Evolutionary conservation across 2,888 invertebrate species (phyloP), one percentile per base, ranked within the genome.

Genomic region (Cryptophagus acutangulus): DNA sequence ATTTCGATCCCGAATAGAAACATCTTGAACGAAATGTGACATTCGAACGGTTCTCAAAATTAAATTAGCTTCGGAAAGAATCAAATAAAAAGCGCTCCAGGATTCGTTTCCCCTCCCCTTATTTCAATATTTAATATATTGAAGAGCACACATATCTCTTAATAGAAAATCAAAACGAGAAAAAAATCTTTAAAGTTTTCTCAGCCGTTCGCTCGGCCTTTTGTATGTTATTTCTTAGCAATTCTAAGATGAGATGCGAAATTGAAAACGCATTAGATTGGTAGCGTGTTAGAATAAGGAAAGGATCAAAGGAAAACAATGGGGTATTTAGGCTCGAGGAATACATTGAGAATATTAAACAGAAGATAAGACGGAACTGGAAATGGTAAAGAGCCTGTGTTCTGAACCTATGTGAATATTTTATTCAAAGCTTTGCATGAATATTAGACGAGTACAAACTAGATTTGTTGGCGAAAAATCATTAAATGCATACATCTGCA

Each of bases 51-150:
- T 43, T 26, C n/a, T 31, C 16, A 40, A 47, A 43, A 47, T 45
- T 40, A 45, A 36, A 47, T 50, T 50, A 50, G 35, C 36, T 43
- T 45, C 42, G 35, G 40, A 41, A 31, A 41, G 37, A 40, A 41
- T 50, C 43, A 47, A 50, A 50, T n/a, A n/a, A n/a, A n/a, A n/a
- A n/a, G n/a, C n/a, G n/a, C n/a, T n/a, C n/a, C n/a, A n/a, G n/a
- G 45, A 40, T 45, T 50, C 44, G 46, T 45, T 42, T 47, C 42
- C 16, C 40, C 40, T 41, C 43, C 38, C 38, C 38, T 43, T 31
- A 31, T 35, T 45, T 45, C 44, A 35, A 43, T 43, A 43, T 49
- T 41, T 44, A 49, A 45, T 45, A 45, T 45, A n/a, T n/a, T 47
- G 47, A 50, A n/a, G n/a, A n/a, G n/a, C n/a, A n/a, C n/a, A n/a